Evolutionary conservation across 2,888 invertebrate species (phyloP), one percentile per base, ranked within the genome.

Genomic region (Dicranocentrus wangi): DNA sequence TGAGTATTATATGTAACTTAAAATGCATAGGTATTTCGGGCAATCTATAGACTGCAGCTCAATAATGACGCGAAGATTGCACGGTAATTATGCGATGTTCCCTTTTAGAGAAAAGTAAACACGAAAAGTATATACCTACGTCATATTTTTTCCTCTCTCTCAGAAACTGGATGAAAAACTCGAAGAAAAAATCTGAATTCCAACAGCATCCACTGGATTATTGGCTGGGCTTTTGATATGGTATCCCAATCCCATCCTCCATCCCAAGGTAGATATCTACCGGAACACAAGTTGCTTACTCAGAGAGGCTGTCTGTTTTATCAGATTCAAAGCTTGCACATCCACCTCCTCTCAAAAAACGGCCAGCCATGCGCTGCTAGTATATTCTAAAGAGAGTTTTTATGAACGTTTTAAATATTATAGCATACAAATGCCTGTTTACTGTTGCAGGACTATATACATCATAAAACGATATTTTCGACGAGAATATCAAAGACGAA

Each of bases 161-260:
- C 3, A 19, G n/a, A n/a, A n/a, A 66, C 42, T 17, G 25, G 47
- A 47, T 2, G n/a, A 47, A 47, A 47, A 5, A 47, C 3, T n/a
- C 13, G n/a, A 15, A n/a, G 47, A 32, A 28, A 68, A 76, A 63
- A 78, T 78, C 63, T 63, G 61, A 78, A 78, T 78, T 78, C 70
- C 55, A 55, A 55, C 28, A 63, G 43, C 70, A 61, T 70, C 55
- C 70, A 61, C 17, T 70, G 19, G 47, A 51, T 61, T 23, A 55
- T 25, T 55, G 32, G 19, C 39, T 53, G 32, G 51, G 27, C n/a
- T 58, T 42, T 23, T 55, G 55, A 21, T 60, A 13, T 7, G 1
- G 27, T 51, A 68, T 68, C 27, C 19, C 39, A 69, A 55, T 32
- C n/a, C 69, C 27, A 42, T 17, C n/a, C n/a, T n/a, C 13, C 27